These are phyloP conservation scores for Eolophus roseicapilla DNA, from an alignment of 2,113 vertebrate species.

Conservation along the genomic window DNA sequence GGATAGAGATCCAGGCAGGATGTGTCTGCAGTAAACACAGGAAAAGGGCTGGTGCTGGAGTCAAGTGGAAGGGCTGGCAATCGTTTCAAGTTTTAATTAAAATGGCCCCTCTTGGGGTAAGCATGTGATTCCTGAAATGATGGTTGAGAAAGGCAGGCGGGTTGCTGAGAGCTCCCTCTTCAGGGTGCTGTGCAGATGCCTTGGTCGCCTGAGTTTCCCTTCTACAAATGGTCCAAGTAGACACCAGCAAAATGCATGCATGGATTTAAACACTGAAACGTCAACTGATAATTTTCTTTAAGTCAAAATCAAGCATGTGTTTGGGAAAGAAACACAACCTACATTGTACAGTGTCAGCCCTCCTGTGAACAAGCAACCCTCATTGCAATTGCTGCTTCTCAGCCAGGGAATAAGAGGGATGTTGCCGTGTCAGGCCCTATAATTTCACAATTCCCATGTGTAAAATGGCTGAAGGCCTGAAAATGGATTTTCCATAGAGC, in stretches of 20 bases:
- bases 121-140: neutral
- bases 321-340: neutral
- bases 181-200: neutral
- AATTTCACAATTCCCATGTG: neutral
- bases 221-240: neutral
- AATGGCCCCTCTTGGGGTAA: neutral
- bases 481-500: slow-evolving; percentile 48
- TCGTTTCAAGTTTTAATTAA: slow-evolving; percentile 20
- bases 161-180: neutral
- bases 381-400: neutral
- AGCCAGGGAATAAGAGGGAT: neutral
- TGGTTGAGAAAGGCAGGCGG: neutral
- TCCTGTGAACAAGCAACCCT: neutral
- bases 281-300: neutral
- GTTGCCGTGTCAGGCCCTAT: neutral
- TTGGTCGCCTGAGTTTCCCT: neutral
- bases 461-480: neutral
- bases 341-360: neutral
- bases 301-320: neutral
- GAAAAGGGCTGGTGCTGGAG: slow-evolving; percentile 47
- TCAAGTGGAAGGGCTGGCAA: neutral
- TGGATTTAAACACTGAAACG: neutral
- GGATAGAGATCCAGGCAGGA: slow-evolving; percentile 30
- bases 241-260: neutral
- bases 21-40: slow-evolving; percentile 57